phyloP scores from a whole-genome alignment of 2,113 vertebrate genomes.

The Aviceda subcristata region DNA sequence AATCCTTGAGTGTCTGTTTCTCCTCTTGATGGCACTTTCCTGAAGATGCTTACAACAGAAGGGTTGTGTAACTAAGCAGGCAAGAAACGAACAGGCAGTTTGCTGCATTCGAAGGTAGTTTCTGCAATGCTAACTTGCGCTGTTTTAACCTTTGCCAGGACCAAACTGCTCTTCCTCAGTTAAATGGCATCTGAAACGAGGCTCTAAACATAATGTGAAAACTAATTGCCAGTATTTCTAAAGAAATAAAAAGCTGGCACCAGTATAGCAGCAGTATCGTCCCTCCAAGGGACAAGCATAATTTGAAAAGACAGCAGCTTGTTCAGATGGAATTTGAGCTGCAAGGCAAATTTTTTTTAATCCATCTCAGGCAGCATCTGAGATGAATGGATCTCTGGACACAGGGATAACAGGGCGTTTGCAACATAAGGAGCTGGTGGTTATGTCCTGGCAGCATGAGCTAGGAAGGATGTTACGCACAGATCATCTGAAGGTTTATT shows the following conservation, averaged over 20 bases:
- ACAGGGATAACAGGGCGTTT: fast-evolving
- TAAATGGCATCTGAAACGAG: not conserved
- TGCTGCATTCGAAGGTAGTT: not conserved
- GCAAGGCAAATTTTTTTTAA: not conserved
- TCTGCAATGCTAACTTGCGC: not conserved
- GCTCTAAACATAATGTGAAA: fast-evolving
- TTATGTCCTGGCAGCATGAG: not conserved
- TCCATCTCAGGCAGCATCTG: not conserved
- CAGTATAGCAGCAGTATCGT: not conserved
- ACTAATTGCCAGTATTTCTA: fast-evolving
- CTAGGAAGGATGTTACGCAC: not conserved
- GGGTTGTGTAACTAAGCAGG: not conserved
- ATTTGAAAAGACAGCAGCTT: not conserved
- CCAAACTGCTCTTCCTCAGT: not conserved
- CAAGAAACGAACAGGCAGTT: not conserved
- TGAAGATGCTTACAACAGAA: not conserved
- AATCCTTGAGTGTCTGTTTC: not conserved
- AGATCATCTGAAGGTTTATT: not conserved
- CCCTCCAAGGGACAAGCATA: fast-evolving
- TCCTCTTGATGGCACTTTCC: not conserved
- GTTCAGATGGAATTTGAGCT: not conserved
- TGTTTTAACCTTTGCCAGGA: not conserved
- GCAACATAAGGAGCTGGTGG: not conserved
- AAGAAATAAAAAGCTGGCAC: not conserved
- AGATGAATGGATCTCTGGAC: fast-evolving